Percentiles rank a stretch among this genome's conserved stretches.
These are phyloP conservation scores for Drosophila fungiperda DNA, from an alignment of 2,888 invertebrate genomes.

Conservation along the genomic window DNA sequence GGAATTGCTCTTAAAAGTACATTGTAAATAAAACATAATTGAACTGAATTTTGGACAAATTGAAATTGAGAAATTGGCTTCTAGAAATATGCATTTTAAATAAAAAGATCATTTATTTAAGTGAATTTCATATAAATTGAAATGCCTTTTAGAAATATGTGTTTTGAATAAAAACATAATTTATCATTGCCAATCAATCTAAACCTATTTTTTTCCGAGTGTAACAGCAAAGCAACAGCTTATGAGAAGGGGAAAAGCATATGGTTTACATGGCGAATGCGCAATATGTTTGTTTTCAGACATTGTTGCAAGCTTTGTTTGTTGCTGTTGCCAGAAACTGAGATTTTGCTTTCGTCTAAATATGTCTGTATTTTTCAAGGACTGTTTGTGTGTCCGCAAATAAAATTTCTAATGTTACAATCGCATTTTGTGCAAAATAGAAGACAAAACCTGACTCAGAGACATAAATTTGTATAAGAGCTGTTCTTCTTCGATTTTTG, in stretches of 20 bases:
- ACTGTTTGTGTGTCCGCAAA: slow-evolving; percentile 42
- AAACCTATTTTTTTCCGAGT: not conserved
- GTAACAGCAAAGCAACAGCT: slow-evolving; percentile 63
- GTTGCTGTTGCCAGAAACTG: slow-evolving; percentile 28
- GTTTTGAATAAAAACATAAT: not conserved
- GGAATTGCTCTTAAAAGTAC: not conserved
- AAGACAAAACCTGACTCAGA: slow-evolving; percentile 18
- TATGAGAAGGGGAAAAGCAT: slow-evolving; percentile 78
- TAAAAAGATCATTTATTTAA: not conserved
- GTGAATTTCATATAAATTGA: not conserved
- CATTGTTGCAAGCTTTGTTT: slow-evolving; percentile 46
- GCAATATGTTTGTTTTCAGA: slow-evolving; percentile 75
- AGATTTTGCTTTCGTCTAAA: slow-evolving; percentile 21
- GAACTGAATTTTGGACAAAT: not conserved
- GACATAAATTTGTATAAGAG: slow-evolving; percentile 33
- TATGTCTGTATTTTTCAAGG: slow-evolving; percentile 32
- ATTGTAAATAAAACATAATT: not conserved
- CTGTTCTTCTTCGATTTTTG: slow-evolving; percentile 23
- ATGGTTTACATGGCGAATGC: slow-evolving; percentile 80
- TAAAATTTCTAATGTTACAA: slow-evolving; percentile 78
- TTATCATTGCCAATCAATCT: not conserved
- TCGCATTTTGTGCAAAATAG: slow-evolving; percentile 65
- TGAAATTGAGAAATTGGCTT: not conserved
- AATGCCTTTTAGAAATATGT: not conserved
- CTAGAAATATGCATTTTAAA: not conserved